Conservation (phyloP, 2,113 vertebrate species). For the Pomatostomus ruficeps region DNA sequence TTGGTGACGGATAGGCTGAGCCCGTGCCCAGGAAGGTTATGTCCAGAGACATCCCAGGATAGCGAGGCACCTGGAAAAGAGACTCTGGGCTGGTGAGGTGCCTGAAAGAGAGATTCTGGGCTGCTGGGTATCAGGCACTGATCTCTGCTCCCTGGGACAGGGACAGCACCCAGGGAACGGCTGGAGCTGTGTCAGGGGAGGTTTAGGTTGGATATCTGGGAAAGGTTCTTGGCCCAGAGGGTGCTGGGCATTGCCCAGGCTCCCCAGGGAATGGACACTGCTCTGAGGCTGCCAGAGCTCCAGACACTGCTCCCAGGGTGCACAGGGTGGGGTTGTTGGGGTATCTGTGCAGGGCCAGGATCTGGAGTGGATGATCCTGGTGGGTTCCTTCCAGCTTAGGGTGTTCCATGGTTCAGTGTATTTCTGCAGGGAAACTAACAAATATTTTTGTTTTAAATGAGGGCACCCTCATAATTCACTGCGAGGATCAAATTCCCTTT, state of each 20-base stretch:
- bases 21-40: slow-evolving; percentile 91
- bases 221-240: not conserved
- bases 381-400: not conserved
- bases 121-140: fast-evolving
- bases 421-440: not conserved
- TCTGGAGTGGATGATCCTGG: fast-evolving
- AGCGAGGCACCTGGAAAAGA: not conserved
- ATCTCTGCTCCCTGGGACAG: fast-evolving
- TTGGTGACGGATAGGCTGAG: slow-evolving; percentile 83
- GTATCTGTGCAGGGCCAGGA: not conserved
- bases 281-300: not conserved
- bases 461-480: fast-evolving
- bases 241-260: not conserved
- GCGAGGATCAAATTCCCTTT: not conserved
- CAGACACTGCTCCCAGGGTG: not conserved
- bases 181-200: not conserved
- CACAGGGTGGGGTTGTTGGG: not conserved
- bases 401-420: fast-evolving
- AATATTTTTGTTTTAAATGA: not conserved
- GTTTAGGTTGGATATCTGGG: fast-evolving
- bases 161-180: fast-evolving
- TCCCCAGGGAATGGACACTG: not conserved
- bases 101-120: not conserved
- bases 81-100: not conserved
- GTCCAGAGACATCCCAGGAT: slow-evolving; percentile 83